These are phyloP conservation scores for Tragelaphus oryx DNA, from an alignment of 2,797 vertebrate genomes.

Conservation along the genomic window DNA sequence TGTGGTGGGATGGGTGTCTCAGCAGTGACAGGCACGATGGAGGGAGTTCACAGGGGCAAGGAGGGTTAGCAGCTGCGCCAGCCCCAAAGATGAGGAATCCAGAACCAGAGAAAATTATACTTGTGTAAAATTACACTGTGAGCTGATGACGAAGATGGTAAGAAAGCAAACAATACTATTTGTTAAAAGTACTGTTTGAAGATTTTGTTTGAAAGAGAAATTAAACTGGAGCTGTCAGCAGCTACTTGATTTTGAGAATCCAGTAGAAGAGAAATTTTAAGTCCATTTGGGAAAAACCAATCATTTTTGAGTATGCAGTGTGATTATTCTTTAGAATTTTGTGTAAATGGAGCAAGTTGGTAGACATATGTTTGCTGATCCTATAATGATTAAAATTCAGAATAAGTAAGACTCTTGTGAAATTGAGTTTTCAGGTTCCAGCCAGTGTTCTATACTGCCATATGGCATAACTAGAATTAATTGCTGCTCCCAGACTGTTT, in stretches of 20 bases:
- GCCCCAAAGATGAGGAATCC: background rate
- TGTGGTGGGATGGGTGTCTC: background rate
- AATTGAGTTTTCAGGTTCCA: constrained; percentile 64
- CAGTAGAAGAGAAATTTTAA: constrained; percentile 37
- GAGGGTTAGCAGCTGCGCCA: background rate
- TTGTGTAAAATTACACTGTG: background rate
- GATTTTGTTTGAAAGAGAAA: constrained; percentile 36
- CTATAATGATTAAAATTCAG: constrained; percentile 72
- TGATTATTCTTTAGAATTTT: constrained; percentile 64
- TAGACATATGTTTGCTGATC: constrained; percentile 72
- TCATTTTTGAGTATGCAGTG: constrained; percentile 33
- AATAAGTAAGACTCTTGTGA: constrained; percentile 65
- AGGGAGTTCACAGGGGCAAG: background rate
- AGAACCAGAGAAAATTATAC: background rate
- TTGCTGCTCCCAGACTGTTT: constrained; percentile 52
- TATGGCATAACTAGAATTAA: constrained; percentile 68
- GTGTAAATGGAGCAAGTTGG: constrained; percentile 64
- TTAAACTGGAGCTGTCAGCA: constrained; percentile 39
- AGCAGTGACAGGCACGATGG: background rate
- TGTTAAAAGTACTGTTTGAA: background rate
- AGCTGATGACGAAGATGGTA: background rate
- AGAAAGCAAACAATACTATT: background rate
- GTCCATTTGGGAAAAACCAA: constrained; percentile 58
- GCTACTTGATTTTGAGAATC: constrained; percentile 48
- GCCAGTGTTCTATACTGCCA: constrained; percentile 52